These are phyloP conservation scores for Pao palembangensis DNA, from an alignment of 2,113 vertebrate genomes.

Conservation along the genomic window DNA sequence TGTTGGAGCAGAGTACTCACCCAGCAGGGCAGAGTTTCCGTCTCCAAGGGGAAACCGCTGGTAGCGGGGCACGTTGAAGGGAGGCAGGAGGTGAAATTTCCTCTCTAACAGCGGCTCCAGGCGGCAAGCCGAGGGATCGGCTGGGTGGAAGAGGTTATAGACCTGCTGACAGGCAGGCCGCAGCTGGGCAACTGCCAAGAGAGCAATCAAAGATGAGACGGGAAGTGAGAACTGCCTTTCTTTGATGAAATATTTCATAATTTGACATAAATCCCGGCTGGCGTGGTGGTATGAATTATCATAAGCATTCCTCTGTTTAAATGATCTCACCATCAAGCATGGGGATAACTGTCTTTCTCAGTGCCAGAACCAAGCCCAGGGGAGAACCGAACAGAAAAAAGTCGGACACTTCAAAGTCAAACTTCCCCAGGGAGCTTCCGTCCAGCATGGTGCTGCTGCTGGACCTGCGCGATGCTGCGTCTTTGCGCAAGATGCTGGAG, in stretches of 20 bases:
- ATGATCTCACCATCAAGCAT: slow-evolving; percentile 83
- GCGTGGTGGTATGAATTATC: too few species aligned
- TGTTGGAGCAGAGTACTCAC: slow-evolving; percentile 63
- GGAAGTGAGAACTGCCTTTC: not conserved
- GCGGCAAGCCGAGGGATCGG: slow-evolving; percentile 91
- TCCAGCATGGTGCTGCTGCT: slow-evolving; percentile 89
- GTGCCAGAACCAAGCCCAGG: slow-evolving; percentile 89
- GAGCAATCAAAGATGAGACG: slow-evolving; percentile 16
- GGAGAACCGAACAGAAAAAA: slow-evolving; percentile 98
- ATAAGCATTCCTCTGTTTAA: not conserved
- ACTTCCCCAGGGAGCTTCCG: slow-evolving; percentile 80
- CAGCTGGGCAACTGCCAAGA: slow-evolving; percentile 79
- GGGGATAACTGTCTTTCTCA: slow-evolving; percentile 94
- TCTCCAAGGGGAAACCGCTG: slow-evolving; percentile 91
- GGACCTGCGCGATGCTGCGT: slow-evolving; percentile 77
- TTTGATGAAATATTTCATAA: not conserved
- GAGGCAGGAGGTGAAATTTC: slow-evolving; percentile 86
- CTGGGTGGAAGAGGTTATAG: slow-evolving; percentile 92
- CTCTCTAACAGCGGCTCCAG: slow-evolving; percentile 89
- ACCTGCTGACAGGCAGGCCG: slow-evolving; percentile 86
- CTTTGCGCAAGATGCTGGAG: slow-evolving; percentile 82
- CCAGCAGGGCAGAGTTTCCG: slow-evolving; percentile 83
- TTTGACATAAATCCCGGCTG: too few species aligned
- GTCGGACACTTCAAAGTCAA: slow-evolving; percentile 94
- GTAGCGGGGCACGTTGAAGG: slow-evolving; percentile 86